Evolutionary conservation across 2,797 vertebrate species (phyloP).

Genomic region (Poeciliopsis paucimaculata): DNA sequence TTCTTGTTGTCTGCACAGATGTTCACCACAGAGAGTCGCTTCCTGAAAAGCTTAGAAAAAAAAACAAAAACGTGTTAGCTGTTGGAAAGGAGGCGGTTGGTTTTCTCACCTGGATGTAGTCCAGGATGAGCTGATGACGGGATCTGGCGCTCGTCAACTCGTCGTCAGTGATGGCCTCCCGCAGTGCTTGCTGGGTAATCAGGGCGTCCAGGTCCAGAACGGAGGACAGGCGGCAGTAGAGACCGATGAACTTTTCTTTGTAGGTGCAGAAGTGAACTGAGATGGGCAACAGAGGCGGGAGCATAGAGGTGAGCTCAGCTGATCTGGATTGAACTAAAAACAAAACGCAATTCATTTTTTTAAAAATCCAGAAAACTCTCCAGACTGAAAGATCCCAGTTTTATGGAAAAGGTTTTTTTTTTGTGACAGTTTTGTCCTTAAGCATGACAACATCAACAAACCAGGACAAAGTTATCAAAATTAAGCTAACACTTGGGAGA

Average conservation of each 20-base stretch:
- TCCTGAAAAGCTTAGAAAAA: background rate
- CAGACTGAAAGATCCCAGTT: background rate
- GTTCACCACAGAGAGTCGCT: background rate
- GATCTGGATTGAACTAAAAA: background rate
- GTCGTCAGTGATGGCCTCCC: constrained; percentile 94
- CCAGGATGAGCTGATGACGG: constrained; percentile 92
- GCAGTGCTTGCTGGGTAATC: constrained; percentile 94
- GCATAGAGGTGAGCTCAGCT: background rate
- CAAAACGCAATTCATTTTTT: background rate
- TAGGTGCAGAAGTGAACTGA: constrained; percentile 96
- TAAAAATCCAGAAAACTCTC: too few species aligned
- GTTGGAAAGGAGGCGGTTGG: background rate
- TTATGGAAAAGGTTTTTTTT: background rate
- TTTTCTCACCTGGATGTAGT: constrained; percentile 92
- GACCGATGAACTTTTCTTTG: constrained; percentile 95
- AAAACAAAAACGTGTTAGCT: background rate
- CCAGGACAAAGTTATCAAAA: background rate
- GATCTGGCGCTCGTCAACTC: constrained; percentile 92
- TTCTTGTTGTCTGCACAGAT: background rate
- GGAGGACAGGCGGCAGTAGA: constrained; percentile 96
- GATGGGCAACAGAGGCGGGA: constrained; percentile 3
- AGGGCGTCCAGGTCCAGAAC: constrained; percentile 94
- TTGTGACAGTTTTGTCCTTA: background rate
- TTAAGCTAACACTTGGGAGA: too few species aligned
- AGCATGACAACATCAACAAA: background rate